Base-by-base conservation (phyloP, 2,113 vertebrate genomes). In the Tupaia tana region DNA sequence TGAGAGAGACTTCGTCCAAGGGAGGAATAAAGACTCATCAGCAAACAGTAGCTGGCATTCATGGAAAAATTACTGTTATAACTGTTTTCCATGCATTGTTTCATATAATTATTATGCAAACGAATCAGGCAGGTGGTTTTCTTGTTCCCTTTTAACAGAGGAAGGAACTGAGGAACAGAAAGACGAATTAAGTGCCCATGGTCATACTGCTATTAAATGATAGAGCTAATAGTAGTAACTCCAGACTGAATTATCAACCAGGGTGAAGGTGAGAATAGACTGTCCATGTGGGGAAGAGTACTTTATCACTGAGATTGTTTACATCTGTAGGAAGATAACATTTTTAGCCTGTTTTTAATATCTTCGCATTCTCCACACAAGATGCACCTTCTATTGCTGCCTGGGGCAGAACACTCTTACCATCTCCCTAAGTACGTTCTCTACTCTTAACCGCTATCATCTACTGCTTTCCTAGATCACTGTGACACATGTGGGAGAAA, bases 281-380 rank as follows among this genome's bases (percentile, higher is more conserved):
- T 66, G 1, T 14, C 56, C 12, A 22, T 61, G 11, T 74, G 3
- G 31, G 31, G 22, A 81, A 56, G 29, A 69, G 15, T 63, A 27
- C 85, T 91, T 95, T 90, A 34, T 70, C 29, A 79, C 29, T 34
- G n/a, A 90, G 69, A 79, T 87, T 74, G 25, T 70, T 90, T 80
- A 87, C 22, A 83, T 79, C 58, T 81, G 15, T 24, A 90, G 14
- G 7, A 22, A 34, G 25, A 64, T 74, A 31, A 74, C 77, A 61
- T 18, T 56, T 81, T 90, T 9, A 64, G 14, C 58, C 6, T 4
- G 24, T n/a, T 84, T 82, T 84, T 66, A 19, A 70, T 25, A 1
- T 61, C 73, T 69, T 73, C 54, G 19, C 1, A 29, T 54, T 54
- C 12, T 86, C 1, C 19, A 59, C 16, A 13, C 29, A 80, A 7